These are phyloP conservation scores for Vanessa cardui DNA, from an alignment of 2,888 invertebrate species.

Conservation along the genomic window DNA sequence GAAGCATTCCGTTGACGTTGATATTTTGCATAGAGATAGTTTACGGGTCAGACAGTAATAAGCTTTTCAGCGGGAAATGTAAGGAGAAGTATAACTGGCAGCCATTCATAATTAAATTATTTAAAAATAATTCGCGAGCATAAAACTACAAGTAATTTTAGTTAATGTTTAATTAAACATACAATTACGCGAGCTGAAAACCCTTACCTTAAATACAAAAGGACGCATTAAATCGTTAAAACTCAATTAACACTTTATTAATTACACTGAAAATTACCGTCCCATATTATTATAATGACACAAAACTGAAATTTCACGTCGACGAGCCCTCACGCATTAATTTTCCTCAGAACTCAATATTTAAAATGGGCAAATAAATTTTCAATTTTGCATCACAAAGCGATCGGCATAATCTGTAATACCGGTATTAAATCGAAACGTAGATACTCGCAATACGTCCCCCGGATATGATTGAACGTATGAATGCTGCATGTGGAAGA, in stretches of 20 bases:
- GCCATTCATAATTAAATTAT: not conserved
- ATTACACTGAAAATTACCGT: conserved; percentile 10
- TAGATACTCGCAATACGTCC: conserved; percentile 17
- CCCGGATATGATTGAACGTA: conserved; percentile 24
- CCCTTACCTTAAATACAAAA: conserved; percentile 33
- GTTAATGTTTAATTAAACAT: not conserved
- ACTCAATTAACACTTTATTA: conserved; percentile 15
- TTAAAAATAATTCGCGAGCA: not conserved
- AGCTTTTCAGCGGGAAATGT: too few relatives aligned
- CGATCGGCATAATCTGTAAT: conserved; percentile 49
- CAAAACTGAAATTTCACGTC: not conserved
- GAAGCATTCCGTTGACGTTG: too few relatives aligned
- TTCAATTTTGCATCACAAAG: conserved; percentile 47
- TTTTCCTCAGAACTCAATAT: conserved; percentile 31
- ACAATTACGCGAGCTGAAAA: conserved; percentile 32
- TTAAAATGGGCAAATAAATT: conserved; percentile 36
- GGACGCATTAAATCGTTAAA: conserved; percentile 7
- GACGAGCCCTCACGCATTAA: conserved; percentile 12
- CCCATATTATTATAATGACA: conserved; percentile 22
- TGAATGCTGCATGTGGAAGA: conserved; percentile 24
- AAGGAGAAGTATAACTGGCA: not conserved
- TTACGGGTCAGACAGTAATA: too few relatives aligned
- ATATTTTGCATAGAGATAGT: too few relatives aligned
- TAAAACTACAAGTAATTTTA: not conserved
- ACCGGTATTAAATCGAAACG: conserved; percentile 54